Percentiles rank a stretch among this genome's conserved stretches.
Evolutionary conservation across 2,797 vertebrate genomes (phyloP).

Genomic region (Tiaroga cobitis): DNA sequence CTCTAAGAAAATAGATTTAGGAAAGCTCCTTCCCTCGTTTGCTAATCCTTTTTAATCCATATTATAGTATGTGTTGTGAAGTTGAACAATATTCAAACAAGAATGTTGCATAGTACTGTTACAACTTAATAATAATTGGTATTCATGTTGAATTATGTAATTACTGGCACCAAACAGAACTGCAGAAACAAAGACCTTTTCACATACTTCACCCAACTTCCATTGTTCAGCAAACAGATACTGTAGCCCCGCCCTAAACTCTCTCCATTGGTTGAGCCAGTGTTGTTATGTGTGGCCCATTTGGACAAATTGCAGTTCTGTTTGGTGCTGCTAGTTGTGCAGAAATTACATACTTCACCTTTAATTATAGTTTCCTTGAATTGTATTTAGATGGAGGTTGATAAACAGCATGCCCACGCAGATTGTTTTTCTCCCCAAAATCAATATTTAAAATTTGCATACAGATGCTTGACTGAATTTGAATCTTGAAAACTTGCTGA

Average conservation of each 20-base stretch:
- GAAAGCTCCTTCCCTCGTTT: background rate
- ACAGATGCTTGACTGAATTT: background rate
- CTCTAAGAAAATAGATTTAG: background rate
- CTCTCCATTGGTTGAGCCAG: background rate
- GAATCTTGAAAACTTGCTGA: background rate
- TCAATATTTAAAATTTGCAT: background rate
- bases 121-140: background rate
- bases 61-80: background rate
- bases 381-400: background rate
- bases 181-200: background rate
- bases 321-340: slow-evolving; percentile 4
- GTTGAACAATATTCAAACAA: background rate
- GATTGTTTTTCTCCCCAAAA: background rate
- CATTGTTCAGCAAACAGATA: slow-evolving; percentile 7
- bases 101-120: background rate
- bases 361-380: background rate
- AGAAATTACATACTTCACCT: background rate
- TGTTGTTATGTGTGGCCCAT: background rate
- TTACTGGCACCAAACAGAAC: background rate
- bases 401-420: background rate
- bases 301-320: background rate
- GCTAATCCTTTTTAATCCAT: background rate
- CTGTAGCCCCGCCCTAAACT: background rate
- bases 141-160: background rate
- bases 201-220: background rate